A percentile compares a stretch with the other conserved stretches of the same genome.
Conservation (phyloP, 2,888 invertebrate genomes). For the Cephonodes hylas region DNA sequence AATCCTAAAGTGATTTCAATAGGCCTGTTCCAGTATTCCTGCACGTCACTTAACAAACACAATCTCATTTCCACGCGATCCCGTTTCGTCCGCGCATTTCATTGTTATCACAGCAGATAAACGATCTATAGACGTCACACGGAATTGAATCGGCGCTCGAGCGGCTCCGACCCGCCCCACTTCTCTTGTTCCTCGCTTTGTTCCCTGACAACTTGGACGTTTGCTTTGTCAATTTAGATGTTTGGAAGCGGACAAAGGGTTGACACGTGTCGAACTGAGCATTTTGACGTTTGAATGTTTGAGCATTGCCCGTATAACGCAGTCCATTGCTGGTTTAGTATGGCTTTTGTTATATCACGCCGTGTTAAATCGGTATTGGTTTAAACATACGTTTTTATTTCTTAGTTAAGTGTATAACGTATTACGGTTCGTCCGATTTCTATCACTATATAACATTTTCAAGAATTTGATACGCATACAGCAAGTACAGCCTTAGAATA, state of each 20-base stretch:
- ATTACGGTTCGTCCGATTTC: too few relatives aligned
- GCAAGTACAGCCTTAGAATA: too few relatives aligned
- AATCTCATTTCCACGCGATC: background rate
- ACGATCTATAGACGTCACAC: background rate
- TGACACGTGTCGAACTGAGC: slow-evolving; percentile 1
- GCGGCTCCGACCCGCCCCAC: background rate
- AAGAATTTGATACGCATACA: too few relatives aligned
- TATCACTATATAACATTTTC: too few relatives aligned
- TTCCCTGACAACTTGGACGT: background rate
- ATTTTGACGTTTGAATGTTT: background rate
- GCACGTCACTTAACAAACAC: background rate
- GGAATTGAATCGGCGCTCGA: background rate
- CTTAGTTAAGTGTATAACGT: too few relatives aligned
- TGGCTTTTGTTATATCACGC: background rate
- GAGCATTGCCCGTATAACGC: background rate
- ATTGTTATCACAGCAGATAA: slow-evolving; percentile 1
- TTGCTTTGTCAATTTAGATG: slow-evolving; percentile 8
- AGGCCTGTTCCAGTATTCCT: too few relatives aligned
- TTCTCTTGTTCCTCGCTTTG: background rate
- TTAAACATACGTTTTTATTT: too few relatives aligned
- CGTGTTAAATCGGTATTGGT: background rate
- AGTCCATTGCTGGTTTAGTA: background rate
- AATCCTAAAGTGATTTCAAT: too few relatives aligned
- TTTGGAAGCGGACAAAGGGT: slow-evolving; percentile 2
- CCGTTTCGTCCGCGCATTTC: background rate